Conservation (phyloP, 2,888 invertebrate genomes). For the Adineta ricciae region DNA sequence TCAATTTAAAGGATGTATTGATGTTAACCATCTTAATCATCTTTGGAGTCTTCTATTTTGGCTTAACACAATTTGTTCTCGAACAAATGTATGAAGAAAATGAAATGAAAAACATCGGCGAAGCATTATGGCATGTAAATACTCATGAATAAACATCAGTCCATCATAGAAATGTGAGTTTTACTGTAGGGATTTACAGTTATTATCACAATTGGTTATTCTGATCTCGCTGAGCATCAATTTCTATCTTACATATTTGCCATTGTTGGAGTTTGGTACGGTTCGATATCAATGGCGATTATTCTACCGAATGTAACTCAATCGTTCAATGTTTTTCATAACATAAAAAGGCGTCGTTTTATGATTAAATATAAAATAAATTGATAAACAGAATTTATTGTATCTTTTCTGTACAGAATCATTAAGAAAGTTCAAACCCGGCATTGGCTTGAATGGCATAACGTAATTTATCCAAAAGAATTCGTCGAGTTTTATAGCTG, state of each 20-base stretch:
- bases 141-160: not conserved
- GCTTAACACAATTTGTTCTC: conserved; percentile 14
- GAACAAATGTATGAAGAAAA: not conserved
- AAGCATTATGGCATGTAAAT: conserved; percentile 22
- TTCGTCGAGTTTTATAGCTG: conserved; percentile 90
- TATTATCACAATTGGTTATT: not conserved
- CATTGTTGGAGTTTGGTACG: not conserved
- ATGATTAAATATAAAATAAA: not conserved
- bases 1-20: not conserved
- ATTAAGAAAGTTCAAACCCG: conserved; percentile 88
- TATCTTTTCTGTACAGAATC: too few species aligned
- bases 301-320: not conserved
- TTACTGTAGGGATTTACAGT: not conserved
- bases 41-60: conserved; percentile 2
- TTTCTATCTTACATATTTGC: not conserved
- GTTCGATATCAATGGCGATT: not conserved
- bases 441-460: conserved; percentile 96
- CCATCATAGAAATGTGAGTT: not conserved
- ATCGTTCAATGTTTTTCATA: not conserved
- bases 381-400: not conserved
- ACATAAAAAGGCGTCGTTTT: not conserved
- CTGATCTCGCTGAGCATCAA: conserved; percentile 1
- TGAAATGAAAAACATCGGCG: not conserved
- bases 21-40: not conserved
- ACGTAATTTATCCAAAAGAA: conserved; percentile 81